A percentile compares a stretch with the other conserved stretches of the same genome.
These are phyloP conservation scores for Ischnura elegans DNA, from an alignment of 2,888 invertebrate species.

Conservation along the genomic window DNA sequence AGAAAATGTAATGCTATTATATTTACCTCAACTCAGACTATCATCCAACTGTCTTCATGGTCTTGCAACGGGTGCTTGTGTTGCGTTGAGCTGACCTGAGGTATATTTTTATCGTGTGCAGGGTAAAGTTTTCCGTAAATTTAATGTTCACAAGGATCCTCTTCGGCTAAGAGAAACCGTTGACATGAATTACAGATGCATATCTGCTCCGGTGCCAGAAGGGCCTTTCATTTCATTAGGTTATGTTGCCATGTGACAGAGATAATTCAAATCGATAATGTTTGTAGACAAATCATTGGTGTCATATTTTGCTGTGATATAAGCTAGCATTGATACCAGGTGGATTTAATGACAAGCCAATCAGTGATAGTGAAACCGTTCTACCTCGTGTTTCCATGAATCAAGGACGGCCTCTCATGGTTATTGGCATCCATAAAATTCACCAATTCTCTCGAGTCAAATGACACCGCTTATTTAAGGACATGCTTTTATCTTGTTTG, in stretches of 20 bases:
- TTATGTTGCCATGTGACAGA: slow-evolving; percentile 4
- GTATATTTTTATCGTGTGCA: not conserved
- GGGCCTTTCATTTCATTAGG: not conserved
- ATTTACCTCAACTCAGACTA: not conserved
- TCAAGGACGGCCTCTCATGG: not conserved
- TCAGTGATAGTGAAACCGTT: not conserved
- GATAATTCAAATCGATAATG: not conserved
- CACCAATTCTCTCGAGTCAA: not conserved
- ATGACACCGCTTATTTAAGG: not conserved
- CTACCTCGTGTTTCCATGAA: not conserved
- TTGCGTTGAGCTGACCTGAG: not conserved
- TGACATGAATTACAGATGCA: not conserved
- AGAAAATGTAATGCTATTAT: too few species aligned
- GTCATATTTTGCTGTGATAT: not conserved
- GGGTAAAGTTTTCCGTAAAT: not conserved
- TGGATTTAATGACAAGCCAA: not conserved
- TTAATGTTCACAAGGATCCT: not conserved
- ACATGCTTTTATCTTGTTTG: not conserved
- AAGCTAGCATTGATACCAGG: not conserved
- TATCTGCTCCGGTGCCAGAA: not conserved
- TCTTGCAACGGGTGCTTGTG: not conserved
- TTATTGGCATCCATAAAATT: not conserved
- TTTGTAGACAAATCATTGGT: not conserved
- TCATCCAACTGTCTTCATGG: not conserved
- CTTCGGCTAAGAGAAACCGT: not conserved